A percentile compares a stretch with the other conserved stretches of the same genome.
These are phyloP conservation scores for Rhopalosiphum nymphaeae DNA, from an alignment of 2,888 invertebrate species.

Conservation along the genomic window DNA sequence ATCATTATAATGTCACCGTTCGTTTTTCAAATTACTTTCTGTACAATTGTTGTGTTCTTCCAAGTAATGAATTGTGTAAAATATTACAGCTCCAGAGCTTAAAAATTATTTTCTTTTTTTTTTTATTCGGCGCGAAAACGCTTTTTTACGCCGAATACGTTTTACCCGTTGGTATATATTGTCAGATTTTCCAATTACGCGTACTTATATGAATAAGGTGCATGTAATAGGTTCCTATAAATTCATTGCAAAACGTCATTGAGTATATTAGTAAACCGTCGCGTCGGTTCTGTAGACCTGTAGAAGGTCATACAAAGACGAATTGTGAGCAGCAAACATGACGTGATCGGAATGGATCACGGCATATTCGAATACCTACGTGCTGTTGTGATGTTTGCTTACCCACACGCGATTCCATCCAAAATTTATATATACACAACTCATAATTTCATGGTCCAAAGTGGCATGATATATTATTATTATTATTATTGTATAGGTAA, in stretches of 20 bases:
- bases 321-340: background rate
- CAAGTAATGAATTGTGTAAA: background rate
- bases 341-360: conserved; percentile 52
- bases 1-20: background rate
- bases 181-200: background rate
- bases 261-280: background rate
- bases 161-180: background rate
- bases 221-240: background rate
- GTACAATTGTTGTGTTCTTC: background rate
- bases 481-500: background rate
- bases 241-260: conserved; percentile 15
- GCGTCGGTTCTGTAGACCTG: background rate
- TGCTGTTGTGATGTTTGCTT: background rate
- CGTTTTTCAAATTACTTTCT: background rate
- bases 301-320: conserved; percentile 35
- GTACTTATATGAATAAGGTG: background rate
- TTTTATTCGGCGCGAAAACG: background rate
- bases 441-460: background rate
- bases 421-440: background rate
- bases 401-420: background rate
- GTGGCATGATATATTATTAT: background rate
- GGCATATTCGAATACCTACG: background rate
- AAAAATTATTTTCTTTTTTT: background rate
- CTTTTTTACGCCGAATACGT: background rate
- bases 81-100: background rate